phyloP scores from a whole-genome alignment of 2,797 vertebrate genomes.

The Cyclura pinguis region DNA sequence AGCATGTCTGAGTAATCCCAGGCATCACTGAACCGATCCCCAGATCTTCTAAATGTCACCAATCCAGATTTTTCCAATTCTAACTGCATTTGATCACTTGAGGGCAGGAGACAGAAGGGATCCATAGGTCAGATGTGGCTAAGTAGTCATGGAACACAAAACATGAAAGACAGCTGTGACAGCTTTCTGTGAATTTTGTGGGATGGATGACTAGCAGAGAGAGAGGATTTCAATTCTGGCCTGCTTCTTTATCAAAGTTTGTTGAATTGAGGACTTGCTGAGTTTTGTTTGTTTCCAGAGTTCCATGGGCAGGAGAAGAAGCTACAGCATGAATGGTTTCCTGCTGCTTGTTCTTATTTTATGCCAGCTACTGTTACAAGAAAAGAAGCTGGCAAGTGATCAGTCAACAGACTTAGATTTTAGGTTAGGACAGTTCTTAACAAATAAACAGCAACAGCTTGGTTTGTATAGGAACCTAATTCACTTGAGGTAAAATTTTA shows the following conservation, averaged over 20 bases:
- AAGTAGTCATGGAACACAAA: not conserved
- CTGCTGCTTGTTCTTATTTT: constrained; percentile 22
- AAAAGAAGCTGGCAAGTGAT: constrained; percentile 66
- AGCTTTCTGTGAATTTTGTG: not conserved
- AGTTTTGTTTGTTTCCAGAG: not conserved
- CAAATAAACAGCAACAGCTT: not conserved
- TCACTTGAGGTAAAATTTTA: constrained; percentile 47
- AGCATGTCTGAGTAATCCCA: too few relatives aligned
- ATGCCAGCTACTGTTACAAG: constrained; percentile 25
- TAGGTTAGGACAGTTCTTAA: constrained; percentile 43
- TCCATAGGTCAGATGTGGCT: not conserved
- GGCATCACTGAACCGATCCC: not conserved
- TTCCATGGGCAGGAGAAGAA: not conserved
- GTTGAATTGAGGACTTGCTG: not conserved
- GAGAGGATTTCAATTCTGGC: not conserved
- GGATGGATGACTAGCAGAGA: not conserved
- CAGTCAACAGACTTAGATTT: constrained; percentile 62
- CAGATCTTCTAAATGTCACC: not conserved
- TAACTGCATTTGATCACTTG: not conserved
- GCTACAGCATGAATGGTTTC: not conserved
- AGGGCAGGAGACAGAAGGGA: too few relatives aligned
- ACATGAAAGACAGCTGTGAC: too few relatives aligned
- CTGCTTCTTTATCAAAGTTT: not conserved
- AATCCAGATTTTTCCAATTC: not conserved
- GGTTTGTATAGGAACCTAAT: constrained; percentile 54